These are phyloP conservation scores for Todiramphus saurophagus DNA, from an alignment of 2,113 vertebrate species.

Conservation along the genomic window DNA sequence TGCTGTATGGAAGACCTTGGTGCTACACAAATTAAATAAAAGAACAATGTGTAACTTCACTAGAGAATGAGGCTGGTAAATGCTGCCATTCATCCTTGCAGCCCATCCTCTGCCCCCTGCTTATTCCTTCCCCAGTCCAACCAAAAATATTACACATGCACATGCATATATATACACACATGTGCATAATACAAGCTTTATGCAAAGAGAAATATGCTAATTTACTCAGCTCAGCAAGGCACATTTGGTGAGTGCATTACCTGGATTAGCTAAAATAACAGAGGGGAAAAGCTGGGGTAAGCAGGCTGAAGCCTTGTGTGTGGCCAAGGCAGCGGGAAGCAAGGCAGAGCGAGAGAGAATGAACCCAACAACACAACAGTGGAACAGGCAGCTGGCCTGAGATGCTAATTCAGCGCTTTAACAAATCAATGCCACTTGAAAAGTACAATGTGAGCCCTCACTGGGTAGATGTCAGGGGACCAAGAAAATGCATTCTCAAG, in stretches of 20 bases:
- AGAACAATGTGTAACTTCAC: conserved; percentile 16
- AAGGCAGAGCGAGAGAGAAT: conserved; percentile 59
- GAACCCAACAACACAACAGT: conserved; percentile 76
- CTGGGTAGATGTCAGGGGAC: conserved; percentile 89
- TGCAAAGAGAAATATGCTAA: conserved; percentile 5
- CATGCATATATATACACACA: background rate
- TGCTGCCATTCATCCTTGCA: background rate
- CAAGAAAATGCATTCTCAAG: conserved; percentile 88
- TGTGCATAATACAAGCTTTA: background rate
- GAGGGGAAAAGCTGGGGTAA: conserved; percentile 65
- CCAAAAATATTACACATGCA: background rate
- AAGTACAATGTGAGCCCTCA: conserved; percentile 93
- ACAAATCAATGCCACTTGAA: conserved; percentile 99
- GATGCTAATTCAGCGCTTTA: conserved; percentile 99
- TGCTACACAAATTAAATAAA: conserved; percentile 8
- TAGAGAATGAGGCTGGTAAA: conserved; percentile 2
- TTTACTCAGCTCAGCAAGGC: conserved; percentile 22
- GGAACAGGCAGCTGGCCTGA: conserved; percentile 88
- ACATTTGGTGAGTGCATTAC: conserved; percentile 41
- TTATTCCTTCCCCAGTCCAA: background rate
- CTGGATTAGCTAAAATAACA: conserved; percentile 58
- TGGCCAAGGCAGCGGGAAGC: conserved; percentile 70
- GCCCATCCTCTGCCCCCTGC: background rate
- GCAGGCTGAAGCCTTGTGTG: conserved; percentile 66
- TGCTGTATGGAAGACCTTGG: background rate